Base-by-base conservation (phyloP, 2,797 vertebrate species). In the Siniperca undulata region DNA sequence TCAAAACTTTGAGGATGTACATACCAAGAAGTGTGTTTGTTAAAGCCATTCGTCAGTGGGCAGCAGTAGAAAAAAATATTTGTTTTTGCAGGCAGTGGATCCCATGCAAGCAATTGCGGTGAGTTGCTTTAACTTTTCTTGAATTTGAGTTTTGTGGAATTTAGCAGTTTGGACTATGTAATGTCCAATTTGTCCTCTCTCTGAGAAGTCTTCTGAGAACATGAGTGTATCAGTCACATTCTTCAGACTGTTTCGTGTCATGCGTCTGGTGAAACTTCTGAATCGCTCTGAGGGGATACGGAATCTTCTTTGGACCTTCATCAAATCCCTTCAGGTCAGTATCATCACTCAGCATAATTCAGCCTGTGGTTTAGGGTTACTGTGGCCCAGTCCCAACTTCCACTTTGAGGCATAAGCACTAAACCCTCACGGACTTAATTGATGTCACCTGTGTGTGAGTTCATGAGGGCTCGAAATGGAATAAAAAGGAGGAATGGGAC, bases 281-380 rank as follows among this genome's bases (percentile, higher is more conserved):
- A 99, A 97, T 91, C 94, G 98, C 5, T 97, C 97, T 0, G 98
- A 99, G 74, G 98, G 98, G 0, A 97, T 98, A 70, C 95, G 97
- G 46, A 99, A 97, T 7, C 95, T 99, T 48, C 94, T 99, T 59
- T 99, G 98, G 98, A 99, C 98, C 1, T 99, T 99, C 92, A 98
- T 99, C 90, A 99, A 99, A 86, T 98, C 98, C 53, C 98, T 99
- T 79, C 98, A 98, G 97, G 98, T 98, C 30, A 27, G 65, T 55
- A n/a, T 73, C 16, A 14, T 67, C 10, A 53, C 22, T 44, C 16
- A 24, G 12, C 56, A 38, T 34, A 20, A 14, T 24, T 53, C 42
- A 14, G 13, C 40, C 56, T 34, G 7, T 50, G 3, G 2, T 30
- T 58, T 27, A 14, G 4, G 38, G 22, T 71, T 7, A 14, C 9